Base-by-base conservation (phyloP, 2,113 vertebrate species). In the Scatophagus argus region DNA sequence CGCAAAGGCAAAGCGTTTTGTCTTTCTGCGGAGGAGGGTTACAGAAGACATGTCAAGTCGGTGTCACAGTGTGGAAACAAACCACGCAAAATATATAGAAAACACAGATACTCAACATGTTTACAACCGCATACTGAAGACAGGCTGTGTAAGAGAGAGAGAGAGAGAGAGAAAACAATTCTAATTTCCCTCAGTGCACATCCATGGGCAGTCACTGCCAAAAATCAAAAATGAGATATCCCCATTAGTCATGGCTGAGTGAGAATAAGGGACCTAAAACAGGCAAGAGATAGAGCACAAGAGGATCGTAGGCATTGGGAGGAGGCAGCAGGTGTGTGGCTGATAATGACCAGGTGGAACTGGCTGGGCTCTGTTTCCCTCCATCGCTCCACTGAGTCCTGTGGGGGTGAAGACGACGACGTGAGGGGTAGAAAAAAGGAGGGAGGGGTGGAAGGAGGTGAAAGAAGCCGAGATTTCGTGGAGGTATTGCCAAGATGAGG, bases 331-430 rank as follows among this genome's bases (percentile, higher is more conserved):
- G 90, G 90, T 92, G 90, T 73, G 38, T 77, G 64, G 74, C 75
- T 80, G 83, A 78, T 88, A 85, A 85, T 88, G 76, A 74, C 67
- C 89, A 87, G 87, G 88, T 91, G 91, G 87, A 93, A 58, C 60
- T 65, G 72, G 80, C 65, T 55, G 58, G 63, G 77, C 70, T 89
- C 77, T 16, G 89, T 83, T 90, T 87, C 82, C 65, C 78, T 87
- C 81, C 75, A 79, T 86, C 43, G 76, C 80, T 86, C 82, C 31
- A 36, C 73, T 71, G 73, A 83, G 52, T 88, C 77, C 84, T 81
- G 64, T 16, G 82, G 39, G 39, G 81, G 75, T 4, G 5, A 61
- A 29, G 49, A 25, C 56, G 64, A 65, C 39, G 83, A 70, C 52
- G 73, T 44, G 58, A 69, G 64, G 52, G n/a, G 36, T 56, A 63